Evolutionary conservation across 2,797 vertebrate species (phyloP).

Genomic region (Prunella strophiata): DNA sequence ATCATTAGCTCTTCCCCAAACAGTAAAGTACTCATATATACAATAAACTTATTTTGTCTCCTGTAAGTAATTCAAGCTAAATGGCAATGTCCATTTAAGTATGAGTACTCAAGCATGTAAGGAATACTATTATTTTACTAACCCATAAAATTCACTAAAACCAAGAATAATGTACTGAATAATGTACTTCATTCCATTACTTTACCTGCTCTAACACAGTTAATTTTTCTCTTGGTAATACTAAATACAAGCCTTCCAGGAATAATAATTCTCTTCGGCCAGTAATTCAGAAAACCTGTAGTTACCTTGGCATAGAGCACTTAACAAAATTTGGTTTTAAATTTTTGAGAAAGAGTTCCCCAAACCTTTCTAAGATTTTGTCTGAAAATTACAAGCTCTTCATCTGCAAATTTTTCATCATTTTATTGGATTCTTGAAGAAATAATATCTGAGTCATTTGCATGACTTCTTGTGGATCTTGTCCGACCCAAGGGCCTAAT

Average conservation of each 20-base stretch:
- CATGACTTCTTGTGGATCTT: background rate
- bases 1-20: background rate
- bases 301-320: background rate
- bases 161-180: constrained; percentile 15
- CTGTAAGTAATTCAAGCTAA: background rate
- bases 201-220: background rate
- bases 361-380: constrained; percentile 11
- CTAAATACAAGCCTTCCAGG: background rate
- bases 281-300: background rate
- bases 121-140: background rate
- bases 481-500: background rate
- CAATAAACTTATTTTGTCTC: background rate
- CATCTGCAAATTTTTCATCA: background rate
- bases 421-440: background rate
- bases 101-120: background rate
- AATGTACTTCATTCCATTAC: background rate
- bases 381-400: background rate
- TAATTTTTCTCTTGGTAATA: constrained; percentile 9
- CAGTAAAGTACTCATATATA: background rate
- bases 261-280: background rate
- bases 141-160: background rate
- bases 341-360: background rate
- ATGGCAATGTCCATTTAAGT: background rate
- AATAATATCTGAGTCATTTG: background rate
- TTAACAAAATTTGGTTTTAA: background rate